These are phyloP conservation scores for Mionectes macconnelli DNA, from an alignment of 2,113 vertebrate species.

Conservation along the genomic window DNA sequence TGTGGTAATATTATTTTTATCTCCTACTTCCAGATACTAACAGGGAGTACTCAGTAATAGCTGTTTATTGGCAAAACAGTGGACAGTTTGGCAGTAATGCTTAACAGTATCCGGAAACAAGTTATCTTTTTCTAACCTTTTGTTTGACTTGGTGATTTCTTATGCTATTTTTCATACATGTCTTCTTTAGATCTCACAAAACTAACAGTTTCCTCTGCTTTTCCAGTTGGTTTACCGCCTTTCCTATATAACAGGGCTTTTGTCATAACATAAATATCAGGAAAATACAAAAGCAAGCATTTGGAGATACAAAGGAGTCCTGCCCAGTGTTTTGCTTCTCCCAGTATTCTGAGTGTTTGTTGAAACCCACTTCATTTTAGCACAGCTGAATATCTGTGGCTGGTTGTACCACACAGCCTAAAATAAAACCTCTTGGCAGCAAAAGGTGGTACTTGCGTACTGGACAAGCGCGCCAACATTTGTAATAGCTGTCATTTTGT, in stretches of 20 bases:
- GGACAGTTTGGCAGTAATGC: not conserved
- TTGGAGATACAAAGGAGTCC: not conserved
- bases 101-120: not conserved
- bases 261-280: not conserved
- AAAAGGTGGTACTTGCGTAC: not conserved
- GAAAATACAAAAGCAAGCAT: not conserved
- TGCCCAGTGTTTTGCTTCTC: not conserved
- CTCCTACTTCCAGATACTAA: not conserved
- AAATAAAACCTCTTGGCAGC: not conserved
- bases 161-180: not conserved
- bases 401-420: not conserved
- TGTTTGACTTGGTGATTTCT: not conserved
- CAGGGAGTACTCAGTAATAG: not conserved
- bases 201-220: not conserved
- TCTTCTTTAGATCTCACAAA: not conserved
- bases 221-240: not conserved
- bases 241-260: not conserved
- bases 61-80: not conserved
- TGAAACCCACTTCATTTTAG: not conserved
- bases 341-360: not conserved
- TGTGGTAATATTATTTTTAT: not conserved
- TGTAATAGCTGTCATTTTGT: not conserved
- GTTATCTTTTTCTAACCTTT: not conserved
- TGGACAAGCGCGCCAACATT: not conserved
- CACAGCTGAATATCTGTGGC: not conserved